Percentiles rank a stretch among this genome's conserved stretches.
phyloP scores from a whole-genome alignment of 92 coral and sea anemone species.

The Palythoa caribaeorum region DNA sequence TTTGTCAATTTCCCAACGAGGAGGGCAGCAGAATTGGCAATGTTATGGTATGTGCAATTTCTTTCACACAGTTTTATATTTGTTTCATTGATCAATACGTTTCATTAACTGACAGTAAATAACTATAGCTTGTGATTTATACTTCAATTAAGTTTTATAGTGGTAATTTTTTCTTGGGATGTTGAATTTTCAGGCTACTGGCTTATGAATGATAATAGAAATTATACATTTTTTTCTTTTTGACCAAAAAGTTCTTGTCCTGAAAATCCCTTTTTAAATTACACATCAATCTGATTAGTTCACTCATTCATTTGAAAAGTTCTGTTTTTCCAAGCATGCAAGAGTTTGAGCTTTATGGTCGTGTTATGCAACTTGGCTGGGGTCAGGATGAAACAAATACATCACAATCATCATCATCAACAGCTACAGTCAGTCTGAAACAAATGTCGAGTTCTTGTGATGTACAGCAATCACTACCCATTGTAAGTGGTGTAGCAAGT shows the following conservation, averaged over 20 bases:
- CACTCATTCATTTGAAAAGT: background rate
- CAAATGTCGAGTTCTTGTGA: background rate
- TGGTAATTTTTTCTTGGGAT: too few species aligned
- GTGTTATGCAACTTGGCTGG: constrained; percentile 80
- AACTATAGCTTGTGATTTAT: too few species aligned
- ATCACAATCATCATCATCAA: background rate
- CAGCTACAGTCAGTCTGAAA: background rate
- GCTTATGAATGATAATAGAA: too few species aligned
- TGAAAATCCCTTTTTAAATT: background rate
- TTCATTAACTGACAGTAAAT: too few species aligned
- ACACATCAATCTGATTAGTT: background rate
- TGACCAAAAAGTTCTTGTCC: too few species aligned
- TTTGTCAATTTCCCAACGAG: constrained; percentile 76
- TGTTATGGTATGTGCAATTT: constrained; percentile 67
- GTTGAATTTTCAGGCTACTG: too few species aligned
- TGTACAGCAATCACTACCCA: background rate
- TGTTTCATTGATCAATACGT: background rate
- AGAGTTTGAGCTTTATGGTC: constrained; percentile 73
- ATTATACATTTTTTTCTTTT: too few species aligned
- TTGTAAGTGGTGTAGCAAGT: background rate
- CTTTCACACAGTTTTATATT: background rate
- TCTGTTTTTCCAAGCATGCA: constrained; percentile 65
- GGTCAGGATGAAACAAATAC: constrained; percentile 58
- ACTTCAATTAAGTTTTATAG: too few species aligned
- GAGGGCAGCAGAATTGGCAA: constrained; percentile 81